Evolutionary conservation across 2,113 vertebrate species (phyloP).

Genomic region (Pyxicephalus adspersus): DNA sequence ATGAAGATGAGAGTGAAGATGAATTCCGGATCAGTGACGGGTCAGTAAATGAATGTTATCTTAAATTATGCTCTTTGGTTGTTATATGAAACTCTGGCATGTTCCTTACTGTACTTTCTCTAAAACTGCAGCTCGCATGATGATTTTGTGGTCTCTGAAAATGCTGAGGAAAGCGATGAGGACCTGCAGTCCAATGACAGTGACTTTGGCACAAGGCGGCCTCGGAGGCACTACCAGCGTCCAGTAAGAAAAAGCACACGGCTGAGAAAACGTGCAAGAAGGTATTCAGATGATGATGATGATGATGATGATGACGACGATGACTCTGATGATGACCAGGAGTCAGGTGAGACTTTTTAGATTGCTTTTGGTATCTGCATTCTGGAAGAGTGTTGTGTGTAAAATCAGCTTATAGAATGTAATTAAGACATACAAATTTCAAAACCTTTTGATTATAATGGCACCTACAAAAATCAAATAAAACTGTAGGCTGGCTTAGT

Average conservation of each 20-base stretch:
- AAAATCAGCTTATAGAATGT: too few species aligned
- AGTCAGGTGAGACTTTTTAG: conserved; percentile 70
- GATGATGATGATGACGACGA: conserved; percentile 75
- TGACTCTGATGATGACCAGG: conserved; percentile 73
- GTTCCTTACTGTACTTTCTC: neutral
- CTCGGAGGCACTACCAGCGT: conserved; percentile 67
- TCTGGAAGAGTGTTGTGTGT: neutral
- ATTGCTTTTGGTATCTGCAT: neutral
- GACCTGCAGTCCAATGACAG: conserved; percentile 81
- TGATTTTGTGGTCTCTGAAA: conserved; percentile 86
- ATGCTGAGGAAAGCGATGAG: conserved; percentile 80
- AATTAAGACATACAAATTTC: too few species aligned
- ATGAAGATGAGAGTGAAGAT: conserved; percentile 95
- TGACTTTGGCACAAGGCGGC: conserved; percentile 72
- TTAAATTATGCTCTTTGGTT: too few species aligned
- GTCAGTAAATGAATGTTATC: conserved; percentile 66
- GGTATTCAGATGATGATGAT: conserved; percentile 94
- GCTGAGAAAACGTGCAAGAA: conserved; percentile 77
- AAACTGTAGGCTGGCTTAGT: too few species aligned
- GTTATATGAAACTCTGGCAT: too few species aligned
- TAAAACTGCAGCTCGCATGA: conserved; percentile 81
- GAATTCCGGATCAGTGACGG: conserved; percentile 95
- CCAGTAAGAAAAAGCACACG: conserved; percentile 77
- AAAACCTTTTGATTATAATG: too few species aligned
- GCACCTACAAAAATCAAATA: too few species aligned